Evolutionary conservation across 2,888 invertebrate genomes (phyloP), one percentile per base, ranked within the genome.

Genomic region (Agelastica alni): DNA sequence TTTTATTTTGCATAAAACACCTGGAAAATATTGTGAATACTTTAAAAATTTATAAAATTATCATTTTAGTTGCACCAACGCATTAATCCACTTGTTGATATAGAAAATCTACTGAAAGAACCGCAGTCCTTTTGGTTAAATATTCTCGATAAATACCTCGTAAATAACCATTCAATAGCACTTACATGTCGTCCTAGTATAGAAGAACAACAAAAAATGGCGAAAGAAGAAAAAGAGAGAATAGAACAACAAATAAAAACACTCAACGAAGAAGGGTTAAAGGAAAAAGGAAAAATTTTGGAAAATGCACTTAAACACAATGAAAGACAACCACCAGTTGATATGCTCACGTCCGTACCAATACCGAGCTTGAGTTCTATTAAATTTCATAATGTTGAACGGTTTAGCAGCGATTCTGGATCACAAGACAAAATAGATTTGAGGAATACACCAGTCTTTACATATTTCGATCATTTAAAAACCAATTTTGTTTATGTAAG

Each of bases 401-500:
- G 77, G 20, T 83, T 78, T 61, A 75, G 77, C 9, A 77, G 79
- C 14, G 78, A 76, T 32, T 71, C 72, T 9, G 41, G 59, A 10
- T 58, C 78, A 26, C 79, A 79, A 48, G 77, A 79, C 63, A 80
- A 82, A 0, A 75, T 83, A 65, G 81, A 86, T 70, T 77, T 89
- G 7, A 74, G 76, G 1, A 78, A 85, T 41, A 75, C 91, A 36
- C 91, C 93, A 0, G 78, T 92, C 13, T 88, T 84, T 69, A 85
- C 91, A 1, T 86, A 90, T 62, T 80, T 92, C 43, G 90, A 93
- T 77, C 85, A 90, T 72, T 78, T 93, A 42, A 86, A 88, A 62
- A 89, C 91, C 1, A 90, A 89, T 75, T 93, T 94, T 75, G 85
- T 92, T 60, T 88, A 91, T 77, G 92, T 93, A 75, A 82, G 86